phyloP scores from a whole-genome alignment of 2,888 invertebrate species.

The Drosophila robusta region DNA sequence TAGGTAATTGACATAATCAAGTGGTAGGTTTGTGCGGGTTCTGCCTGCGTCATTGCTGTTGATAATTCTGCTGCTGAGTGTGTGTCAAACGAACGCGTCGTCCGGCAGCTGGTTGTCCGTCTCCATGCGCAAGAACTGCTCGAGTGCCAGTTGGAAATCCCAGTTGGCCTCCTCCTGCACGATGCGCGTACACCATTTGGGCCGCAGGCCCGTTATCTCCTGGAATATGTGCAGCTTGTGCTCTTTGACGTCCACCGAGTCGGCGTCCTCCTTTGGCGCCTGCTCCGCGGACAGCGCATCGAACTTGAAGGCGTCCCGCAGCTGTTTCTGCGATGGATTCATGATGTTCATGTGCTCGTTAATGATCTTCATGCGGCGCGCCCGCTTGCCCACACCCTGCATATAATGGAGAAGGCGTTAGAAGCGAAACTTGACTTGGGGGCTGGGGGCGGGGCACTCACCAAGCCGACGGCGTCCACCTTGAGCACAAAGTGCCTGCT shows the following conservation, averaged over 20 bases:
- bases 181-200: slow-evolving; percentile 80
- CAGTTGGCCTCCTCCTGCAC: slow-evolving; percentile 77
- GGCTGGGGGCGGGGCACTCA: slow-evolving; percentile 6
- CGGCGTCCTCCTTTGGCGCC: slow-evolving; percentile 5
- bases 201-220: slow-evolving; percentile 75
- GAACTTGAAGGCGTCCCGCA: slow-evolving; percentile 71
- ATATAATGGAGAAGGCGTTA: background rate
- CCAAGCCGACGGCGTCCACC: slow-evolving; percentile 36
- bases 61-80: background rate
- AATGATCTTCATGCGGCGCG: slow-evolving; percentile 66
- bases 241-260: slow-evolving; percentile 69
- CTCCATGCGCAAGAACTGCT: slow-evolving; percentile 64
- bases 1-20: slow-evolving; percentile 24
- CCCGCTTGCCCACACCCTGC: slow-evolving; percentile 69
- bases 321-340: slow-evolving; percentile 68
- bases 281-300: slow-evolving; percentile 1
- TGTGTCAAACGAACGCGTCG: slow-evolving; percentile 65
- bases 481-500: slow-evolving; percentile 64
- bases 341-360: slow-evolving; percentile 79
- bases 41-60: slow-evolving; percentile 21
- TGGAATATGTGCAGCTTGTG: slow-evolving; percentile 77
- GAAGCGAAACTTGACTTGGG: background rate
- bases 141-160: slow-evolving; percentile 71
- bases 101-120: slow-evolving; percentile 68
- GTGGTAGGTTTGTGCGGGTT: background rate